phyloP scores from a whole-genome alignment of 2,113 vertebrate species.

The Cottus gobio region DNA sequence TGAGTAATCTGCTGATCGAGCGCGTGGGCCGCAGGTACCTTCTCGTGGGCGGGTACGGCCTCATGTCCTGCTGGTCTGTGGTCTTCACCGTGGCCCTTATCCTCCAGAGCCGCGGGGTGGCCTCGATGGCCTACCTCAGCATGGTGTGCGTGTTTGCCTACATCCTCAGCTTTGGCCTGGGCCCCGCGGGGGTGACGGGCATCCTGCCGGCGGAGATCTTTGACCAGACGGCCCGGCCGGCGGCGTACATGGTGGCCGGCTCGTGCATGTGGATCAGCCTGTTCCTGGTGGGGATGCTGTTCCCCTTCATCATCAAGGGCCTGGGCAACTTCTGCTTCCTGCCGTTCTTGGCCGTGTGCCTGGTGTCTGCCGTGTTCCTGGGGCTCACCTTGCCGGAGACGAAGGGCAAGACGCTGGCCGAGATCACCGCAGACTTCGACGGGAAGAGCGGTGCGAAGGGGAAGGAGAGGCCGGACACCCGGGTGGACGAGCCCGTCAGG shows the following conservation, averaged over 20 bases:
- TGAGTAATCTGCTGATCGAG: slow-evolving; percentile 89
- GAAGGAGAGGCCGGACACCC: background rate
- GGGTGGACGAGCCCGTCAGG: background rate
- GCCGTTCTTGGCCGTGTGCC: slow-evolving; percentile 87
- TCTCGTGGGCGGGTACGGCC: slow-evolving; percentile 86
- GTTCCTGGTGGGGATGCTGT: slow-evolving; percentile 86
- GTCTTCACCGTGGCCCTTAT: slow-evolving; percentile 87
- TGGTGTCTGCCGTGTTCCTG: slow-evolving; percentile 82
- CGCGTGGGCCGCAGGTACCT: slow-evolving; percentile 82
- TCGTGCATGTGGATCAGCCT: slow-evolving; percentile 89
- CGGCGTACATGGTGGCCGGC: slow-evolving; percentile 90
- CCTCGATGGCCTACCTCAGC: slow-evolving; percentile 90
- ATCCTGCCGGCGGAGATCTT: slow-evolving; percentile 91
- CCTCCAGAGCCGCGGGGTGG: slow-evolving; percentile 82
- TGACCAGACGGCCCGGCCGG: slow-evolving; percentile 87
- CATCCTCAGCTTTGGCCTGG: slow-evolving; percentile 94
- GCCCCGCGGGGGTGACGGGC: slow-evolving; percentile 91
- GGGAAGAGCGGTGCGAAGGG: slow-evolving; percentile 58
- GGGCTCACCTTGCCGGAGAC: slow-evolving; percentile 90
- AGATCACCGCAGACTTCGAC: slow-evolving; percentile 88
- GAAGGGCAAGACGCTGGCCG: slow-evolving; percentile 89
- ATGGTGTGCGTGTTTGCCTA: slow-evolving; percentile 90
- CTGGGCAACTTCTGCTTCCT: slow-evolving; percentile 87
- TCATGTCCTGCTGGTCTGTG: slow-evolving; percentile 87
- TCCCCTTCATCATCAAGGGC: slow-evolving; percentile 87